Evolutionary conservation across 2,113 vertebrate species (phyloP), one percentile per base, ranked within the genome.

Genomic region (Oplegnathus fasciatus): DNA sequence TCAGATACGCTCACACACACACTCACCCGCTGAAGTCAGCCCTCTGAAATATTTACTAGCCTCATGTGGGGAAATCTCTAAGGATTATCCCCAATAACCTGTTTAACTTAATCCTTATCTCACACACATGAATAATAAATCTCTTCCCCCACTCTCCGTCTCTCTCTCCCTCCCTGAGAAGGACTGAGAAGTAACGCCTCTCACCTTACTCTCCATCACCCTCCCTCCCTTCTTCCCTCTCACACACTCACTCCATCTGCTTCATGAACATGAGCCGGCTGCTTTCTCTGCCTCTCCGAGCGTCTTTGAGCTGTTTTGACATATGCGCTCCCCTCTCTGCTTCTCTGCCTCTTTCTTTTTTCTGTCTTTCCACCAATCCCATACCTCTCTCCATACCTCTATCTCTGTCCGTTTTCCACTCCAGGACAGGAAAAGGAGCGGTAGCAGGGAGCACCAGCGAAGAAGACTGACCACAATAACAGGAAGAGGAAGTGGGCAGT

Each of bases 401-500:
- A 9, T 68, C 52, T 78, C 71, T 44, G 52, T 78, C 52, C 34
- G 5, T 68, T 79, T 65, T 22, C 30, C 42, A 24, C 62, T 76
- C 93, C 95, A 93, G 94, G 73, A 87, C 95, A 95, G 94, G 93
- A 95, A 91, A 80, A 88, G 73, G 62, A 92, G 80, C 82, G n/a
- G 83, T 84, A 89, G 88, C 85, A 50, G 75, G 79, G 81, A 82
- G 75, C 70, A 78, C 79, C 84, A 73, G 80, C 5, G 17, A 78
- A 86, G 80, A 90, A 62, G 72, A 85, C 66, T 84, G 73, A 85
- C 92, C 94, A 97, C 96, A 97, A 97, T 97, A 95, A 96, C 96
- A 97, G 97, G 96, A 97, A 96, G 93, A 94, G 94, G 96, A 96
- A 95, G 88, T 94, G 94, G 95, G 94, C 94, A 89, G 91, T 94